Percentiles rank a stretch among this genome's conserved stretches.
These are phyloP conservation scores for Plebejus anna DNA, from an alignment of 2,888 invertebrate species.

Conservation along the genomic window DNA sequence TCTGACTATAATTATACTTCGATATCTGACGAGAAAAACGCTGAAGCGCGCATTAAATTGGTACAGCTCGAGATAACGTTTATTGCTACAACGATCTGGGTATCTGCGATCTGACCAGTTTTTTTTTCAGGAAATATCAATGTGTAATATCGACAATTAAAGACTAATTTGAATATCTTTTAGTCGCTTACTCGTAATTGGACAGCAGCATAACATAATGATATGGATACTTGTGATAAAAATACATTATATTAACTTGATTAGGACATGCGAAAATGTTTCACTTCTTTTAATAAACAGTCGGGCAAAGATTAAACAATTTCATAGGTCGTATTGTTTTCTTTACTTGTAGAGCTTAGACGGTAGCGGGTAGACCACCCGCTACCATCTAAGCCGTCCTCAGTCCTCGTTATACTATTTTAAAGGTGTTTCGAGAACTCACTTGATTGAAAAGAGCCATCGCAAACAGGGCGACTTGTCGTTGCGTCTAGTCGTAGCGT, in stretches of 20 bases:
- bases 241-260: not conserved
- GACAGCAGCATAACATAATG: not conserved
- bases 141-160: constrained; percentile 20
- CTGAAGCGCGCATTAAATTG: constrained; percentile 47
- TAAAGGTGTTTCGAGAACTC: not conserved
- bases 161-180: constrained; percentile 20
- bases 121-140: constrained; percentile 29
- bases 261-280: not conserved
- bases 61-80: constrained; percentile 48
- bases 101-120: constrained; percentile 22
- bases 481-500: too few relatives aligned
- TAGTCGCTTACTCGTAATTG: not conserved
- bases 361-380: too few relatives aligned
- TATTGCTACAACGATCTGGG: constrained; percentile 41
- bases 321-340: not conserved
- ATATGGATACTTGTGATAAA: not conserved
- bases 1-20: constrained; percentile 72
- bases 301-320: not conserved
- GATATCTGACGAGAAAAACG: constrained; percentile 74
- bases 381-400: not conserved
- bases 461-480: too few relatives aligned
- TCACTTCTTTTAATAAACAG: not conserved
- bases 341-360: too few relatives aligned
- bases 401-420: too few relatives aligned
- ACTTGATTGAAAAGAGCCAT: not conserved